Conservation (phyloP, 2,888 invertebrate genomes). For the Phanerotoma sp. region DNA sequence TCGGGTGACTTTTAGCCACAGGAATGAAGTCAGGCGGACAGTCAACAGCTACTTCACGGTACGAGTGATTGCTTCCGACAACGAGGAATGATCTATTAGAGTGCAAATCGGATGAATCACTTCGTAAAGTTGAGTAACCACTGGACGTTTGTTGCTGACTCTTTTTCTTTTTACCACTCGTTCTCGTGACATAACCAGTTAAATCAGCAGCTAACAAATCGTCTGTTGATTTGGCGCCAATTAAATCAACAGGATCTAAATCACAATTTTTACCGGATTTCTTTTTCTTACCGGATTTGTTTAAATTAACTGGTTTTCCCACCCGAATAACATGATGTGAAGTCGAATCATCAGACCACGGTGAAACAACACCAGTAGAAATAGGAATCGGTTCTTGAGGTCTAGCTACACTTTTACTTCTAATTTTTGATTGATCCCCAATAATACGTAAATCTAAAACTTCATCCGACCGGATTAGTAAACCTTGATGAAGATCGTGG, state of each 20-base stretch:
- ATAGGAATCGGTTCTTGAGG: no score
- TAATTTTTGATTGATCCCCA: conserved; percentile 28
- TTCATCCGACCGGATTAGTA: conserved; percentile 50
- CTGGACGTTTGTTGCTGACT: conserved; percentile 47
- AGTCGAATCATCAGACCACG: conserved; percentile 12
- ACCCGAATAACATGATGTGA: background rate
- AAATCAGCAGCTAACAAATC: conserved; percentile 41
- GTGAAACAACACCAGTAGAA: no score
- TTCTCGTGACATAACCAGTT: conserved; percentile 30
- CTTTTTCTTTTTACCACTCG: conserved; percentile 22
- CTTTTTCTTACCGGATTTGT: conserved; percentile 1
- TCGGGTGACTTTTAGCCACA: conserved; percentile 52
- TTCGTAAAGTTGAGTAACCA: conserved; percentile 53
- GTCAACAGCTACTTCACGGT: conserved; percentile 54
- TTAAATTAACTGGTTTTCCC: background rate
- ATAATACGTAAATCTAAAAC: conserved; percentile 49
- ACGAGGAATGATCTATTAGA: conserved; percentile 44
- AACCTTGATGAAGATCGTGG: conserved; percentile 47
- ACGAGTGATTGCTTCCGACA: conserved; percentile 41
- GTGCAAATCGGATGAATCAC: conserved; percentile 48
- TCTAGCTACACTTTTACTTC: conserved; percentile 16
- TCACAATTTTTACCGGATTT: conserved; percentile 31
- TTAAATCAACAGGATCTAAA: conserved; percentile 43
- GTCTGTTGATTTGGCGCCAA: conserved; percentile 47
- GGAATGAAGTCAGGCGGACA: conserved; percentile 54